Conservation (phyloP, 1,140 invertebrate genomes). For the Drosophila sp. region DNA sequence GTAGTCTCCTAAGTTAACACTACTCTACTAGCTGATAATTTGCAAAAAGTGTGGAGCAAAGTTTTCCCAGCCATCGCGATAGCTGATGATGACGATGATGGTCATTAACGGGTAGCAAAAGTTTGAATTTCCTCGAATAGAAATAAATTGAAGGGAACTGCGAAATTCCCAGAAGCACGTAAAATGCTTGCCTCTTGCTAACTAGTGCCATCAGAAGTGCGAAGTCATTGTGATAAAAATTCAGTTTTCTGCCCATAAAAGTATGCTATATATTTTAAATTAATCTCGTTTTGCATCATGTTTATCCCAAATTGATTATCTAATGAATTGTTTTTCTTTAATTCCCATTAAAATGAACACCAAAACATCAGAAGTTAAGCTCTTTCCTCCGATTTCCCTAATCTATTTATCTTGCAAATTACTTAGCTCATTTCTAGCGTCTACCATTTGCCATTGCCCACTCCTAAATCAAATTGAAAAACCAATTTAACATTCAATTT, state of each 20-base stretch:
- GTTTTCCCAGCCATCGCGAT: conserved; percentile 4
- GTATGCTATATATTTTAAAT: neutral
- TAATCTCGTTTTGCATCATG: neutral
- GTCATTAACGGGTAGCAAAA: neutral
- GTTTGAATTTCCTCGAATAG: neutral
- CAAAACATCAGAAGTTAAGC: conserved; percentile 1
- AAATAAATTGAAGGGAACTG: neutral
- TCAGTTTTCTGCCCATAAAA: neutral
- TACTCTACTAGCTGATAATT: conserved; percentile 30
- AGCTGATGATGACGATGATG: conserved; percentile 9
- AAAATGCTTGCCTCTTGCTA: too few species aligned
- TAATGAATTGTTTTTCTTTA: conserved; percentile 31
- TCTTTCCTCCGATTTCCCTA: neutral
- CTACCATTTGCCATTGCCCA: neutral
- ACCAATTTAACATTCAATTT: conserved; percentile 15
- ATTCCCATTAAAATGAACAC: conserved; percentile 11
- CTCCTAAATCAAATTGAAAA: conserved; percentile 10
- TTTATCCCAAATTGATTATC: conserved; percentile 3
- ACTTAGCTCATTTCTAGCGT: neutral
- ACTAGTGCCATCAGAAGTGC: too few species aligned
- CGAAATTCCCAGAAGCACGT: neutral
- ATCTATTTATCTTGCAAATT: conserved; percentile 9
- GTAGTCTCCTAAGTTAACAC: conserved; percentile 12
- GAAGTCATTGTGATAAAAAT: neutral
- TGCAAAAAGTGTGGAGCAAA: conserved; percentile 35